Evolutionary conservation across 2,888 invertebrate species (phyloP).

Genomic region (Cheilosia vernalis): DNA sequence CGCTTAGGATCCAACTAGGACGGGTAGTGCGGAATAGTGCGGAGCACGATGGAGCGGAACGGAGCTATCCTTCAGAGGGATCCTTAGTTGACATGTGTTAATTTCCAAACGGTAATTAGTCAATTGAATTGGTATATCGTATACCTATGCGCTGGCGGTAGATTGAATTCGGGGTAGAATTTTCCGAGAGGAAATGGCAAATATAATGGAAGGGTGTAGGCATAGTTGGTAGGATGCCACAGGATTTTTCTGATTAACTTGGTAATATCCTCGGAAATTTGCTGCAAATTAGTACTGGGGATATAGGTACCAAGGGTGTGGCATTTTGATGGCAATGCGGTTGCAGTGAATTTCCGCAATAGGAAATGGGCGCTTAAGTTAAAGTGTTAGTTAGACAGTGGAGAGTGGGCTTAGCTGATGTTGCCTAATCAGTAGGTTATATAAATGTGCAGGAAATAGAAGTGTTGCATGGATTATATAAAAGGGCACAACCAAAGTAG

Average conservation of each 20-base stretch:
- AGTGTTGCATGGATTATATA: too few species aligned
- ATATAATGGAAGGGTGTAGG: background rate
- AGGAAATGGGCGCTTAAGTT: background rate
- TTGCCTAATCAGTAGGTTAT: too few species aligned
- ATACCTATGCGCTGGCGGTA: background rate
- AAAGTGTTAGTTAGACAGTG: background rate
- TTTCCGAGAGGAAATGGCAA: constrained; percentile 18
- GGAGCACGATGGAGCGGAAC: constrained; percentile 21
- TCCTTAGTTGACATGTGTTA: constrained; percentile 74
- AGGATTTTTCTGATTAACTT: constrained; percentile 66
- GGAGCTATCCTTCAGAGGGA: constrained; percentile 58
- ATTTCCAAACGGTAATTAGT: constrained; percentile 74
- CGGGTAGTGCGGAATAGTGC: background rate
- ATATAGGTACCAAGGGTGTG: constrained; percentile 26
- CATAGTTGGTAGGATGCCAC: constrained; percentile 9
- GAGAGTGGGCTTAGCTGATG: background rate
- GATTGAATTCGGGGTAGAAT: constrained; percentile 47
- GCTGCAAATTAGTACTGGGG: constrained; percentile 29
- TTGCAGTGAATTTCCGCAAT: constrained; percentile 47
- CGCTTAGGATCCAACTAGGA: constrained; percentile 57
- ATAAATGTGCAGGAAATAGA: too few species aligned
- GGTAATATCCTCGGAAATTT: constrained; percentile 38
- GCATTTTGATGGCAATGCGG: constrained; percentile 49
- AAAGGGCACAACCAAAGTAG: too few species aligned
- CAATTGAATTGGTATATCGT: constrained; percentile 64